Evolutionary conservation across 1,140 invertebrate species (phyloP).

Genomic region (Pemphigus obesinymphae): DNA sequence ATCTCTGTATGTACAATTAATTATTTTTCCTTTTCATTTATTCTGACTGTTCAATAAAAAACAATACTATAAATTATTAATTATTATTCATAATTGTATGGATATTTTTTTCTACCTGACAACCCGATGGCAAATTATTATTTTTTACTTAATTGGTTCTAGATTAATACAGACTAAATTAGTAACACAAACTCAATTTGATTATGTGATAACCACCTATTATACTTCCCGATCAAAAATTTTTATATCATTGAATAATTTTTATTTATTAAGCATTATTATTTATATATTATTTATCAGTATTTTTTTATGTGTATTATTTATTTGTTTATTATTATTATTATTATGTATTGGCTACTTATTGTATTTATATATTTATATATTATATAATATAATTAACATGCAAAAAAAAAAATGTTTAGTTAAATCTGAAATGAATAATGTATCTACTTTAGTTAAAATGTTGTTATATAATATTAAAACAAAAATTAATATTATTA

Average conservation of each 20-base stretch:
- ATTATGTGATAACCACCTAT: background rate
- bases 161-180: background rate
- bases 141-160: too few relatives aligned
- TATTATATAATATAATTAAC: background rate
- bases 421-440: background rate
- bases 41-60: background rate
- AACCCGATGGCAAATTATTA: too few relatives aligned
- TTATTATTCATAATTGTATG: background rate
- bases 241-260: background rate
- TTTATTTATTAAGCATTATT: background rate
- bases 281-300: background rate
- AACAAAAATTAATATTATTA: conserved; percentile 1
- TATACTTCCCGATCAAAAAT: background rate
- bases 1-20: background rate
- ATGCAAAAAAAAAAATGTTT: background rate
- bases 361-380: background rate
- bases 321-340: background rate
- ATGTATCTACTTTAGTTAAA: conserved; percentile 15
- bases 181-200: background rate
- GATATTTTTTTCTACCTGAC: too few relatives aligned
- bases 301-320: conserved; percentile 16
- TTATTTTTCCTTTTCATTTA: background rate
- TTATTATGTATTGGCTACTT: conserved; percentile 14
- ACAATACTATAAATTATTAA: background rate
- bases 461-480: conserved; percentile 32